Evolutionary conservation across 92 coral and sea anemone genomes (phyloP), one percentile per base, ranked within the genome.

Genomic region (Diadumene lineata): DNA sequence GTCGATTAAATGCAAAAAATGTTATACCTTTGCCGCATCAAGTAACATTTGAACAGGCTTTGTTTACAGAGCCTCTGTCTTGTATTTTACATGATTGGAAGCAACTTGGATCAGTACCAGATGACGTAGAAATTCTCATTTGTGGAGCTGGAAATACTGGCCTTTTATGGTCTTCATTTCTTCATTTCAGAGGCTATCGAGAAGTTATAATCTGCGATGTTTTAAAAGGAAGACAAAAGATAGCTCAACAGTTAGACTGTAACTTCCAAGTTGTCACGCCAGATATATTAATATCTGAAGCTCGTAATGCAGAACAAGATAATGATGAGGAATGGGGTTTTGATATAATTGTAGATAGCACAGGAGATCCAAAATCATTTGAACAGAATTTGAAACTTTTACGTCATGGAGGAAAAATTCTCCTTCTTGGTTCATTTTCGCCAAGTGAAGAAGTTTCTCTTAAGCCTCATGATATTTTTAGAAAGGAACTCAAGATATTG

Each of bases 241-340:
- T 90, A 60, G 98, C 96, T 26, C 94, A 86, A 43, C 76, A 70
- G 60, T 85, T 90, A 26, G 66, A 92, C 32, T 89, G 86, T 78
- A 96, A 96, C 15, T 92, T 73, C 44, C 94, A 89, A 77, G 77
- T 89, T 50, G 90, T 83, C 0, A 88, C 83, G 22, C 98, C 98
- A 7, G 96, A 92, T 27, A 75, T 86, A 9, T 68, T 92, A 21
- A 76, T 89, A 44, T 86, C 96, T 4, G 96, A 89, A 63, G 85
- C 90, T 24, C 72, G 90, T 26, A 92, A 89, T 81, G 98, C 96
- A 0, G 75, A 76, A 43, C 74, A 60, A 50, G 91, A 90, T 8
- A 82, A 85, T 7, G 94, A 92, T 25, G 84, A 85, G 23, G 98
- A 86, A 8, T 92, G 98, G 98, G 98, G 98, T 4, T 92, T 92